Conservation (phyloP, 2,113 vertebrate genomes). For the Conger conger region DNA sequence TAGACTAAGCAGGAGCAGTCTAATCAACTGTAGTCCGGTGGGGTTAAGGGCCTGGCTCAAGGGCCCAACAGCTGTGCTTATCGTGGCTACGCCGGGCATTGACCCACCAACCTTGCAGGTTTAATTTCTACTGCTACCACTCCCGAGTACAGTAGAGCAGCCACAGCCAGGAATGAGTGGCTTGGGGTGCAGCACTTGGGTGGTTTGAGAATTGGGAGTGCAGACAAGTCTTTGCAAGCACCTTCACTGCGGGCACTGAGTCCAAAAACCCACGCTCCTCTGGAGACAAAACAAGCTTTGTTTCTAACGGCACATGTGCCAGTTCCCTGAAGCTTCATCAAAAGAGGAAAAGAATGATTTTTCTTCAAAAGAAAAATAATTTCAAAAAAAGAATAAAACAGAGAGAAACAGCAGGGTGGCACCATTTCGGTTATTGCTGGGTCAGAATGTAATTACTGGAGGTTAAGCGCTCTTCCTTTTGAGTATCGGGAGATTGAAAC, state of each 20-base stretch:
- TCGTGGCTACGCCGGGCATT: too few relatives aligned
- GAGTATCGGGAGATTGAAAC: conserved; percentile 52
- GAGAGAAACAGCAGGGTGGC: conserved; percentile 37
- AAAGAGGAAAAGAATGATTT: conserved; percentile 40
- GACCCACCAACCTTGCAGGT: too few relatives aligned
- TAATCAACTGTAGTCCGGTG: too few relatives aligned
- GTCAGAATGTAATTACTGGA: conserved; percentile 65
- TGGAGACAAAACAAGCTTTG: conserved; percentile 50
- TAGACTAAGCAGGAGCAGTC: too few relatives aligned
- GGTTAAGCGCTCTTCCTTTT: conserved; percentile 63
- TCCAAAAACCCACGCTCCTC: conserved; percentile 32
- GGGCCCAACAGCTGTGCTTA: too few relatives aligned
- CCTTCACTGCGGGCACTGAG: conserved; percentile 22
- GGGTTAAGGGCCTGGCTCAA: too few relatives aligned
- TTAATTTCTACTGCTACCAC: not conserved
- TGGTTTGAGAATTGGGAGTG: not conserved
- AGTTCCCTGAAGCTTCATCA: conserved; percentile 60
- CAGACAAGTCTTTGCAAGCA: not conserved
- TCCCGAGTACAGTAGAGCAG: too few relatives aligned
- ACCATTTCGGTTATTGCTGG: conserved; percentile 46
- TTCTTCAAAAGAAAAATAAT: not conserved
- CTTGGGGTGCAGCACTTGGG: not conserved
- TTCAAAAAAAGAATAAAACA: not conserved
- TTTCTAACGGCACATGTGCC: conserved; percentile 48
- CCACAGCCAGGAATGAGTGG: not conserved